phyloP scores from a whole-genome alignment of 2,797 vertebrate genomes.

The Rallus crepitans region DNA sequence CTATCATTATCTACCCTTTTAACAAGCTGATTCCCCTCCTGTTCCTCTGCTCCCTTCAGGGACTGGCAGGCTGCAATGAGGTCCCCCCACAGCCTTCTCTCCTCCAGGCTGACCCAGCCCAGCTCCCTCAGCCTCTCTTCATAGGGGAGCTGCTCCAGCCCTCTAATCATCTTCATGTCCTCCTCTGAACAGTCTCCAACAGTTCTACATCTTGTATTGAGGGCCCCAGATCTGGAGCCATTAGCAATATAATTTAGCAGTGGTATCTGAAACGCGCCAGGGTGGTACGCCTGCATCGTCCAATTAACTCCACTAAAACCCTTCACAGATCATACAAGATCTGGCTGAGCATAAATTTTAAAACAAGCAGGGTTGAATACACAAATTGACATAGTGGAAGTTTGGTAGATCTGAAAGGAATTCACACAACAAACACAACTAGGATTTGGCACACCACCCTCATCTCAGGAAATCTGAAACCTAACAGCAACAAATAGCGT shows the following conservation, averaged over 20 bases:
- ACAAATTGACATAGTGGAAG: neutral
- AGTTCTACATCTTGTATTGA: no score
- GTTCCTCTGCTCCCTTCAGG: no score
- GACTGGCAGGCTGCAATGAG: no score
- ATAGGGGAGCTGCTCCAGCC: no score
- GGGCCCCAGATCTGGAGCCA: no score
- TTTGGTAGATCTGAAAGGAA: neutral
- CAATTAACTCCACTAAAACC: neutral
- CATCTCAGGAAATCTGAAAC: constrained; percentile 4
- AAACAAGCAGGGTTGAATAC: neutral
- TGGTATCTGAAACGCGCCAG: neutral
- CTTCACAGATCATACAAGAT: neutral
- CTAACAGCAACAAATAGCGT: neutral
- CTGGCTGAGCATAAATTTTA: neutral
- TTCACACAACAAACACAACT: neutral
- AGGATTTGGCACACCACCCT: neutral
- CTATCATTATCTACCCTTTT: no score
- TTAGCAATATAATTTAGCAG: neutral
- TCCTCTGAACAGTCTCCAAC: no score
- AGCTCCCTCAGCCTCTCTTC: no score
- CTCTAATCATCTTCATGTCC: no score
- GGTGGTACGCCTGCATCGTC: neutral
- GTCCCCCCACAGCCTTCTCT: no score
- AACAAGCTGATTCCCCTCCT: no score
- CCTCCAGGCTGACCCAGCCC: no score